Evolutionary conservation across 2,113 vertebrate genomes (phyloP).

Genomic region (Conger conger): DNA sequence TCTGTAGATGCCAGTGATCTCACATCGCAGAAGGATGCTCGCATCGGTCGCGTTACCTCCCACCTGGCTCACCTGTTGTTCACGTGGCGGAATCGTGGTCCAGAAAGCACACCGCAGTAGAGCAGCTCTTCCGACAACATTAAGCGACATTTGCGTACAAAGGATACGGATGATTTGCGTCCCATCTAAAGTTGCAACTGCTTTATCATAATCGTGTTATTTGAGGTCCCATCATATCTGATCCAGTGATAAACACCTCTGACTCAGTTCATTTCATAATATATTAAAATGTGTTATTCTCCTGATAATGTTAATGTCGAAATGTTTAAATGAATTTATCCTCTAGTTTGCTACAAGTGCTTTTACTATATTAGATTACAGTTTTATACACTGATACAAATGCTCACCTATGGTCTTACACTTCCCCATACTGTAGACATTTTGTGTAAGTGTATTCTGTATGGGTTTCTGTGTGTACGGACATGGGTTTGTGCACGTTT

Average conservation of each 20-base stretch:
- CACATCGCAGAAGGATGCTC: background rate
- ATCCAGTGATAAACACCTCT: background rate
- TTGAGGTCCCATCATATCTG: background rate
- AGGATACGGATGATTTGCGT: background rate
- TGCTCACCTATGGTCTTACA: too few relatives aligned
- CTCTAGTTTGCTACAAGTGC: too few relatives aligned
- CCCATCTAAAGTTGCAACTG: background rate
- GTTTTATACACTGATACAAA: too few relatives aligned
- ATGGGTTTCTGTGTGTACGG: too few relatives aligned
- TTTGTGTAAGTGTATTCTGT: too few relatives aligned
- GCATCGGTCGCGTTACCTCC: background rate
- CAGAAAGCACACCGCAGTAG: background rate
- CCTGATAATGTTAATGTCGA: too few relatives aligned
- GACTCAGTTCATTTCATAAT: too few relatives aligned
- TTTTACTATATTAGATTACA: too few relatives aligned
- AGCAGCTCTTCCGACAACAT: background rate
- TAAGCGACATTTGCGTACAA: background rate
- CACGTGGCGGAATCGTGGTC: background rate
- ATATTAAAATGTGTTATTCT: too few relatives aligned
- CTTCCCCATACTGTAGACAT: too few relatives aligned
- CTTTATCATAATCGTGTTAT: background rate
- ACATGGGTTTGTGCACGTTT: too few relatives aligned
- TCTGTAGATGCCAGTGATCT: background rate
- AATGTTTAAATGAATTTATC: too few relatives aligned
- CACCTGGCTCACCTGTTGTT: background rate